Evolutionary conservation across 2,797 vertebrate genomes (phyloP).

Genomic region (Thripadectes ignobilis): DNA sequence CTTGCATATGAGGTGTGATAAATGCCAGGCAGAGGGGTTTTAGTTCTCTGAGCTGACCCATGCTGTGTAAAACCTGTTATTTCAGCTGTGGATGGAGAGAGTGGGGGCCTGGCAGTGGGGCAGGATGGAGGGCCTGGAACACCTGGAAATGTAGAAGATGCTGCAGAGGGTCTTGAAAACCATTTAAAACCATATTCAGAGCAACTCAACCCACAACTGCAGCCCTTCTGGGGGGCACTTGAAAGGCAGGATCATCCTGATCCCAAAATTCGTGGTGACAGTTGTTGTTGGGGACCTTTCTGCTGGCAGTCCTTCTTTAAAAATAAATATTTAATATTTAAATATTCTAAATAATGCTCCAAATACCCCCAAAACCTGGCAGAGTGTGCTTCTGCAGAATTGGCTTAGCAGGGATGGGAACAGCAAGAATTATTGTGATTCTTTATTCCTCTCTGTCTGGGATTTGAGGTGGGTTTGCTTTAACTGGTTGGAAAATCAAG

Average conservation of each 20-base stretch:
- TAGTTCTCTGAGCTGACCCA: background rate
- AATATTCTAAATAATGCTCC: background rate
- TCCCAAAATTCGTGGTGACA: background rate
- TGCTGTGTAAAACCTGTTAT: background rate
- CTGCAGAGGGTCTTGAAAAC: background rate
- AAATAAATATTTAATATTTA: background rate
- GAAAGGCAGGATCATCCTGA: background rate
- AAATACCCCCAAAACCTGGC: background rate
- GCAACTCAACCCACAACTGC: accelerated
- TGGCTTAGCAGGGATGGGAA: background rate
- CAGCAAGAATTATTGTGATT: background rate
- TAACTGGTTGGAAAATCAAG: background rate
- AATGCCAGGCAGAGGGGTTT: background rate
- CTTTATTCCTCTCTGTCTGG: background rate
- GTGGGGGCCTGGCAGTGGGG: background rate
- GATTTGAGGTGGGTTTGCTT: background rate
- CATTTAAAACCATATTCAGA: background rate
- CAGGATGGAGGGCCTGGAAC: background rate
- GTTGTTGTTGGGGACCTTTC: background rate
- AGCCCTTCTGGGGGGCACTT: background rate
- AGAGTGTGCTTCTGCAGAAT: background rate
- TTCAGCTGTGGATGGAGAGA: background rate
- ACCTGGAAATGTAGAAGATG: background rate
- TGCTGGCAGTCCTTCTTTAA: background rate
- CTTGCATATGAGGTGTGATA: background rate